Percentiles rank a stretch among this genome's conserved stretches.
Evolutionary conservation across 2,797 vertebrate genomes (phyloP).

Genomic region (Pangasius sanitwongsei): DNA sequence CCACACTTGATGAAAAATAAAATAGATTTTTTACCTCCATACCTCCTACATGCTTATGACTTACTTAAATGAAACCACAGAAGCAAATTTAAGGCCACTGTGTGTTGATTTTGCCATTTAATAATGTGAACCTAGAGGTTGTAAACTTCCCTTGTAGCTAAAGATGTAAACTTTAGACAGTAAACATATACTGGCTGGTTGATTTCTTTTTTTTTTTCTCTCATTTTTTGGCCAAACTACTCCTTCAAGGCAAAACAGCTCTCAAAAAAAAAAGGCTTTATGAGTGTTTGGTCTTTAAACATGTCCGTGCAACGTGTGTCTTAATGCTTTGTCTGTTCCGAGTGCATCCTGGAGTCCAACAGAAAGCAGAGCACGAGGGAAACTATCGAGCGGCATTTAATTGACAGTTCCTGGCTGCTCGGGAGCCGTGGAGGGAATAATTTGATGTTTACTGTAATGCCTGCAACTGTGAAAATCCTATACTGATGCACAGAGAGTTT

Average conservation of each 20-base stretch:
- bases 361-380: constrained; percentile 16
- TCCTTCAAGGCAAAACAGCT: neutral
- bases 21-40: neutral
- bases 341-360: neutral
- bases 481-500: constrained; percentile 45
- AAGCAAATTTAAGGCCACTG: neutral
- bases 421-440: constrained; percentile 41
- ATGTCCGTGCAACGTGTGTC: neutral
- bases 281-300: neutral
- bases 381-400: constrained; percentile 34
- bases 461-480: constrained; percentile 42
- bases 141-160: neutral
- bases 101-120: too few species aligned
- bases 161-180: neutral
- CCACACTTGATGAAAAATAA: neutral
- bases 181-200: neutral
- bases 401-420: constrained; percentile 37
- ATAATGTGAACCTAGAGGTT: neutral
- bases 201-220: neutral
- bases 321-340: neutral
- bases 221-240: neutral
- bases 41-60: neutral
- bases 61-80: neutral
- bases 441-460: constrained; percentile 53
- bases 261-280: too few species aligned